Evolutionary conservation across 2,888 invertebrate species (phyloP).

Genomic region (Biston betularia): DNA sequence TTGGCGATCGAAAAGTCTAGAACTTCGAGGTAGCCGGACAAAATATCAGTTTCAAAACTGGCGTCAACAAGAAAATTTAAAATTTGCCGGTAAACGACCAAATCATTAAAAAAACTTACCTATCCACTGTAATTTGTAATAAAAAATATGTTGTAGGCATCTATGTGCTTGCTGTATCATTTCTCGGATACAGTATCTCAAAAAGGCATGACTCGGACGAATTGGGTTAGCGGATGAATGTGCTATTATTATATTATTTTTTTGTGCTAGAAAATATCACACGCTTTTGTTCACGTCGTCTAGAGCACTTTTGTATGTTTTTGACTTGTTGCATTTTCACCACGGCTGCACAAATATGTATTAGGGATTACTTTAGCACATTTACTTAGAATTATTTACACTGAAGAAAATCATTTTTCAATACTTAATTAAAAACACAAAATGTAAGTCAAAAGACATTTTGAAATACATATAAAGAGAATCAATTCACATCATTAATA

Average conservation of each 20-base stretch:
- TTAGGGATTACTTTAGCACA: conserved; percentile 20
- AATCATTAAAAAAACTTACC: conserved; percentile 4
- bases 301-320: conserved; percentile 8
- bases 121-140: conserved; percentile 8
- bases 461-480: no score
- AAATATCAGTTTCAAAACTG: not conserved
- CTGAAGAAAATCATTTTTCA: not conserved
- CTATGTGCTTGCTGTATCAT: conserved; percentile 73
- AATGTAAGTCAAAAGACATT: conserved; percentile 25
- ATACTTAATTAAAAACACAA: not conserved
- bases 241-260: conserved; percentile 6
- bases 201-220: conserved; percentile 72
- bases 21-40: not conserved
- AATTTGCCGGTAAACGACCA: not conserved
- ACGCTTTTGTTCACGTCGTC: conserved; percentile 35
- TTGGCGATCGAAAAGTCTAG: not conserved
- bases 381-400: not conserved
- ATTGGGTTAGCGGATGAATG: conserved; percentile 66
- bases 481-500: conserved; percentile 28
- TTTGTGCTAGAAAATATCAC: conserved; percentile 8
- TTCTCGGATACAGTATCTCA: conserved; percentile 71
- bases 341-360: conserved; percentile 33
- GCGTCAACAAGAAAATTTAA: no score
- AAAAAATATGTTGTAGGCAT: conserved; percentile 64
- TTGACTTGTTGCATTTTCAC: conserved; percentile 40